phyloP scores from a whole-genome alignment of 2,888 invertebrate species.

The Diarsia rubi region DNA sequence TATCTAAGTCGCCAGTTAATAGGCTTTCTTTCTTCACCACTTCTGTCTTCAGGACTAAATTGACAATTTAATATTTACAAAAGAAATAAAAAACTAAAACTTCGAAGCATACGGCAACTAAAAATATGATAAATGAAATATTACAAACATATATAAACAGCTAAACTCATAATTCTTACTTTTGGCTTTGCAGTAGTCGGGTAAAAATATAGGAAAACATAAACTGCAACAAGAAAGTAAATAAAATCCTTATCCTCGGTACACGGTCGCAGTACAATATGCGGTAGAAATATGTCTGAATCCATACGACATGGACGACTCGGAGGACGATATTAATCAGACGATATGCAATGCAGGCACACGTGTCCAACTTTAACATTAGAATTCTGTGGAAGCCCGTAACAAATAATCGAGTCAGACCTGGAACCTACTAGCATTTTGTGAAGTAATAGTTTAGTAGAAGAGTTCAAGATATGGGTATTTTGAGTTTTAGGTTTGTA shows the following conservation, averaged over 20 bases:
- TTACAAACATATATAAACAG: neutral
- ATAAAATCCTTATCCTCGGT: conserved; percentile 32
- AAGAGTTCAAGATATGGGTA: neutral
- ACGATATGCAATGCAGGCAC: conserved; percentile 84
- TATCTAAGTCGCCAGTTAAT: no score
- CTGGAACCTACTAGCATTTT: conserved; percentile 9
- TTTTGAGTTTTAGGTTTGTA: neutral
- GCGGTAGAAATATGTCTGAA: conserved; percentile 78
- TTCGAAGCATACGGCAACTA: neutral
- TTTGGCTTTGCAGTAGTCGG: neutral
- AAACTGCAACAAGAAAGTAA: conserved; percentile 37
- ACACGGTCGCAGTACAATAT: conserved; percentile 59
- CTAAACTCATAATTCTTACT: neutral
- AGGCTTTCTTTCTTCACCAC: no score
- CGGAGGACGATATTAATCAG: conserved; percentile 85
- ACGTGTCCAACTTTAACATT: conserved; percentile 79
- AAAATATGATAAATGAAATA: neutral
- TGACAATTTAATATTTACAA: no score
- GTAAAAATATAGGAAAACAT: neutral
- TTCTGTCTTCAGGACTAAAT: no score
- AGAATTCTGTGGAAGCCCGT: conserved; percentile 75
- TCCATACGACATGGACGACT: conserved; percentile 73
- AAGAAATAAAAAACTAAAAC: neutral
- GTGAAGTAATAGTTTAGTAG: neutral
- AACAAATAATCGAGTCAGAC: conserved; percentile 84